Evolutionary conservation across 2,113 vertebrate species (phyloP).

Genomic region (Tachycineta bicolor): DNA sequence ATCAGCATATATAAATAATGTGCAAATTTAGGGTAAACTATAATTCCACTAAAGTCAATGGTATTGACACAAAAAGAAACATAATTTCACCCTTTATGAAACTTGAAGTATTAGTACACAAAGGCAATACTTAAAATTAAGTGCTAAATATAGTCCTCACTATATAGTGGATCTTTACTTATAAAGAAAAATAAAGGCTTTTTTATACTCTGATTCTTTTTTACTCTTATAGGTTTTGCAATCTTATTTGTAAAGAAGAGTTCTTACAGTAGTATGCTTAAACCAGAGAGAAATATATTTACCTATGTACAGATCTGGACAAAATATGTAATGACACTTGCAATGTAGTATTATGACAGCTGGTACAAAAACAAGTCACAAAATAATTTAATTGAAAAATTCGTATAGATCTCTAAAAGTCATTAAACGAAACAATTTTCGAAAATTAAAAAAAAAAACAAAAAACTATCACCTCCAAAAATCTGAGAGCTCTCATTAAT

Average conservation of each 20-base stretch:
- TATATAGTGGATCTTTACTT: background rate
- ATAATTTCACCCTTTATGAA: background rate
- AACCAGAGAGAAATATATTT: background rate
- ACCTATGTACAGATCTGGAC: background rate
- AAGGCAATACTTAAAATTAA: background rate
- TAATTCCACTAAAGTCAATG: background rate
- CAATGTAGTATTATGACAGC: background rate
- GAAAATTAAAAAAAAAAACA: background rate
- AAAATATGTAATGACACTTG: background rate
- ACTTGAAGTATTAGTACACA: background rate
- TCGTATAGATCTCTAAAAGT: background rate
- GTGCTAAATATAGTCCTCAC: background rate
- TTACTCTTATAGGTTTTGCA: background rate
- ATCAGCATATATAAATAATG: background rate
- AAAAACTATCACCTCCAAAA: background rate
- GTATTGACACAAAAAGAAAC: background rate
- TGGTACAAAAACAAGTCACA: background rate
- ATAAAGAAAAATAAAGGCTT: background rate
- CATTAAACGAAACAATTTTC: background rate
- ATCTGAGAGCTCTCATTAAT: background rate
- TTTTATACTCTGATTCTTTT: background rate
- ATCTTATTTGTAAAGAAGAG: background rate
- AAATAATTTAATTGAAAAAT: background rate
- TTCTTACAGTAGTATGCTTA: background rate
- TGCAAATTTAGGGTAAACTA: background rate